phyloP scores from a whole-genome alignment of 2,888 invertebrate species.

The Meiosimyza platycephala region DNA sequence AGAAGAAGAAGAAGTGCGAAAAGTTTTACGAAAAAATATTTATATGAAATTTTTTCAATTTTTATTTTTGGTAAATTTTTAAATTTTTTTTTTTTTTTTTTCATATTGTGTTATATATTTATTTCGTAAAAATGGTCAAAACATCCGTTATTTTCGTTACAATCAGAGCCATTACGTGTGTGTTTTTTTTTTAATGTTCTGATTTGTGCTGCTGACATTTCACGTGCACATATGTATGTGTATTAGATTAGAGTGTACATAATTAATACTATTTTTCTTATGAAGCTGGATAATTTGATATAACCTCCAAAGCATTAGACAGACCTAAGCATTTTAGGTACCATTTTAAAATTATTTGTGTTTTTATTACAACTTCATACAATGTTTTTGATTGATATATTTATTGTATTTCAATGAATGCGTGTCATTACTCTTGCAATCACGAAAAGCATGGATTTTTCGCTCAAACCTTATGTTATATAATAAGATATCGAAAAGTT shows the following conservation, averaged over 20 bases:
- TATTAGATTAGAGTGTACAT: background rate
- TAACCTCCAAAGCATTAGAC: too few species aligned
- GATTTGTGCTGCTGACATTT: conserved; percentile 33
- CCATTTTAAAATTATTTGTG: too few species aligned
- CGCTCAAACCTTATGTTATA: too few species aligned
- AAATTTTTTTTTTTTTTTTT: background rate
- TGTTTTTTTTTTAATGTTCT: conserved; percentile 16
- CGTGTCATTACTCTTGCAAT: too few species aligned
- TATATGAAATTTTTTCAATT: background rate
- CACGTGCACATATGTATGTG: background rate
- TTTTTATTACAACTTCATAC: too few species aligned
- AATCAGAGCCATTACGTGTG: conserved; percentile 17
- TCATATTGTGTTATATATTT: background rate
- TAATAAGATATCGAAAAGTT: too few species aligned
- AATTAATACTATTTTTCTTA: too few species aligned
- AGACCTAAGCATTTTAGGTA: too few species aligned
- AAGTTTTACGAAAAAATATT: conserved; percentile 9
- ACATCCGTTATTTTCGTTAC: conserved; percentile 28
- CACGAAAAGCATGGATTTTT: too few species aligned
- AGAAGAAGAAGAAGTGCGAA: background rate
- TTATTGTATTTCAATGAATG: too few species aligned
- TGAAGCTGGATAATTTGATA: too few species aligned
- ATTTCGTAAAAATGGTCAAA: conserved; percentile 1
- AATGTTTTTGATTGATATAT: too few species aligned
- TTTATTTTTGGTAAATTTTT: background rate